Evolutionary conservation across 2,888 invertebrate genomes (phyloP), one percentile per base, ranked within the genome.

Genomic region (Strigamia transsilvanica): DNA sequence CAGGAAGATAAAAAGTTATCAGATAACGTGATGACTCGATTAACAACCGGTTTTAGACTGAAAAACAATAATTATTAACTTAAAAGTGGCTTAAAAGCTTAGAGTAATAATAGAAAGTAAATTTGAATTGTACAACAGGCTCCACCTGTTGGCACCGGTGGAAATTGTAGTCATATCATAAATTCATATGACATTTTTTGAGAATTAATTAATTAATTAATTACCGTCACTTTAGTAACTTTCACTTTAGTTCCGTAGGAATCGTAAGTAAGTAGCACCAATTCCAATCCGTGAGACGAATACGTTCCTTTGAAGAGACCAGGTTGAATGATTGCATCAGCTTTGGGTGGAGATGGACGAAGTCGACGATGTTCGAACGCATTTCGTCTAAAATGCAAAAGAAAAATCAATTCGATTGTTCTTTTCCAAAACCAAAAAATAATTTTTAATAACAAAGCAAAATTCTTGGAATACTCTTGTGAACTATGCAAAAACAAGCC

Each of bases 241-340:
- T 84, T 82, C 0, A 84, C 84, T 79, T 85, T 83, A 2, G 83
- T 84, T 34, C 82, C 80, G 21, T 85, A 84, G 0, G 83, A 83
- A 38, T 85, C 83, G 79, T 87, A 87, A 21, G 83, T 83, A 10
- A 87, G 83, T 80, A 85, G 83, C 18, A 87, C 82, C 12, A 87
- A 82, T 82, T 87, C 87, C 21, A 86, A 84, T 0, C 87, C 87
- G 82, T 87, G 87, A 41, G 84, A 86, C 12, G 86, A 86, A 82
- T 87, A 87, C 23, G 85, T 85, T 0, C 87, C 87, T 82, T 87
- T 87, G 83, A 87, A 87, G 9, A 87, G 73, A 0, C 87, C 87
- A 7, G 85, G 85, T 81, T 85, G 83, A 15, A 85, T 85, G 27
- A 84, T 83, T 38, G 83, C 79, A 78, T 83, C 80, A 4, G 77